These are phyloP conservation scores for Rhamnusium bicolor DNA, from an alignment of 2,888 invertebrate species.

Conservation along the genomic window DNA sequence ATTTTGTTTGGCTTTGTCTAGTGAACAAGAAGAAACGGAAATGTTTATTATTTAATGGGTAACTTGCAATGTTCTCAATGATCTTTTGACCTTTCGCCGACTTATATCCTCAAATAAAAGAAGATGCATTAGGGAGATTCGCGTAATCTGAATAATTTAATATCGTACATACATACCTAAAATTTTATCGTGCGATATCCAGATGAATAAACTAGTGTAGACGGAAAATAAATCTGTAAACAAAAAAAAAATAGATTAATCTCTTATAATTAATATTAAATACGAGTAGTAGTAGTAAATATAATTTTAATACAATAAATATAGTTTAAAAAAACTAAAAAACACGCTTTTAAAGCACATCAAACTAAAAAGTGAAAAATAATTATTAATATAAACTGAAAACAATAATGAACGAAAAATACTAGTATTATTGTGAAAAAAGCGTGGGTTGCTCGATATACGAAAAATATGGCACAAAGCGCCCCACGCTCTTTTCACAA, in stretches of 20 bases:
- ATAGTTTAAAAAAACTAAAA: too few relatives aligned
- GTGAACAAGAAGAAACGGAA: conserved; percentile 8
- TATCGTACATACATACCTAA: not conserved
- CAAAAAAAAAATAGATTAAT: not conserved
- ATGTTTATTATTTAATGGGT: conserved; percentile 5
- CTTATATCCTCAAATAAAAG: not conserved
- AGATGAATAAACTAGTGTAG: not conserved
- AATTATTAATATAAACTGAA: too few relatives aligned
- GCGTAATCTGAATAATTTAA: not conserved
- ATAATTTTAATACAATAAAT: too few relatives aligned
- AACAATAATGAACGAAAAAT: too few relatives aligned
- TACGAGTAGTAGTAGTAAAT: too few relatives aligned
- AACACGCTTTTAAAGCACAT: too few relatives aligned
- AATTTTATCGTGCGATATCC: not conserved
- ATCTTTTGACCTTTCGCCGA: not conserved
- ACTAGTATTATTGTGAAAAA: too few relatives aligned
- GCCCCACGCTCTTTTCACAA: too few relatives aligned
- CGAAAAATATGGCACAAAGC: too few relatives aligned
- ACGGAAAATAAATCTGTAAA: not conserved
- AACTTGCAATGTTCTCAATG: not conserved
- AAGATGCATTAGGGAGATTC: not conserved
- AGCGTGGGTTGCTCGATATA: too few relatives aligned
- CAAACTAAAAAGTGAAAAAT: too few relatives aligned
- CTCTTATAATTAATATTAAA: too few relatives aligned
- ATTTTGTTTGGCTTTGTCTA: not conserved